Conservation (phyloP, 2,113 vertebrate genomes). For the Tonatia bakeri region DNA sequence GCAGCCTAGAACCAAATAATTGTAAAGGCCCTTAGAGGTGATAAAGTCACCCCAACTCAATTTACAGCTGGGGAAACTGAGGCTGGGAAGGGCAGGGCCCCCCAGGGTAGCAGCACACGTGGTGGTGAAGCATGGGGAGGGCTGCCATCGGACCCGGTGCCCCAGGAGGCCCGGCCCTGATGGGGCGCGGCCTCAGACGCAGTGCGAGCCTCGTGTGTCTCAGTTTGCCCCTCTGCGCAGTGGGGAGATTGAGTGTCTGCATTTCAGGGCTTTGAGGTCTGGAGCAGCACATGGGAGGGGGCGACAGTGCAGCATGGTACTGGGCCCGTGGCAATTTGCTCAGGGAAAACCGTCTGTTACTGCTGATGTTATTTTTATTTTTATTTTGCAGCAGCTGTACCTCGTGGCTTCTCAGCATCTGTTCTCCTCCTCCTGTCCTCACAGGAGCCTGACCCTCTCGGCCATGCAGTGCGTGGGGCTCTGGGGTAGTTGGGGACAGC, state of each 20-base stretch:
- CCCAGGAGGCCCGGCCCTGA: background rate
- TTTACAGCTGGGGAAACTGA: background rate
- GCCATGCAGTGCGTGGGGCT: background rate
- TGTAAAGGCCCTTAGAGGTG: background rate
- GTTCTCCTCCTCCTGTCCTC: background rate
- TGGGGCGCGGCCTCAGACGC: background rate
- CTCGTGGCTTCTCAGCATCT: background rate
- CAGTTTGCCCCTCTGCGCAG: background rate
- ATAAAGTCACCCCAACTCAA: background rate
- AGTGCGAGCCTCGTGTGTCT: background rate
- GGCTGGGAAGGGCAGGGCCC: background rate
- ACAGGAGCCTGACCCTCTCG: background rate
- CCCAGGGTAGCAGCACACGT: background rate
- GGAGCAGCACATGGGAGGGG: background rate
- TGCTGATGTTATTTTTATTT: background rate
- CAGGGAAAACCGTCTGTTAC: background rate
- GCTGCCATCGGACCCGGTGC: background rate
- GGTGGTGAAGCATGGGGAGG: background rate
- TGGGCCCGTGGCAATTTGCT: background rate
- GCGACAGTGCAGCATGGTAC: fast-evolving
- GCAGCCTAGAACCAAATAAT: background rate
- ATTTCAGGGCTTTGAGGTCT: background rate
- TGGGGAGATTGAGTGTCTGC: background rate
- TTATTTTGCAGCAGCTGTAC: background rate
- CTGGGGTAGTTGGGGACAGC: background rate